Evolutionary conservation across 2,797 vertebrate species (phyloP).

Genomic region (Gymnocypris eckloni): DNA sequence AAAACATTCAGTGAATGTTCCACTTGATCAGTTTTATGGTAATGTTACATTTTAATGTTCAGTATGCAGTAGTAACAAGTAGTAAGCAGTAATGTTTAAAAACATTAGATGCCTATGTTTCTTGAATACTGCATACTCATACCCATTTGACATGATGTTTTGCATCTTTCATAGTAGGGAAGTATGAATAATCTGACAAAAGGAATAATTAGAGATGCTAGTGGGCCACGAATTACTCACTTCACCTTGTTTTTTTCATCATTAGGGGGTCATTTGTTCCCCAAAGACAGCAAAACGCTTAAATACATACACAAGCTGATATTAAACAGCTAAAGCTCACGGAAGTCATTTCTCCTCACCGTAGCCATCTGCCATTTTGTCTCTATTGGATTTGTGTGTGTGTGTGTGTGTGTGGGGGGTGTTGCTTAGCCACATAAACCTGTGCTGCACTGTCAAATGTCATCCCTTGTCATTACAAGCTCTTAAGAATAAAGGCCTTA

Average conservation of each 20-base stretch:
- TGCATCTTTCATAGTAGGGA: neutral
- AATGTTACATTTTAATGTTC: neutral
- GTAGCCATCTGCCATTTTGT: constrained; percentile 76
- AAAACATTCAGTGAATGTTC: neutral
- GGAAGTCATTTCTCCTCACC: constrained; percentile 19
- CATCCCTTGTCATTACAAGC: neutral
- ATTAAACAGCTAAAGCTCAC: constrained; percentile 20
- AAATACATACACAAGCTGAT: neutral
- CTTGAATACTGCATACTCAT: neutral
- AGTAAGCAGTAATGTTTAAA: neutral
- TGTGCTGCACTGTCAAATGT: constrained; percentile 1
- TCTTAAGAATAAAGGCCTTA: neutral
- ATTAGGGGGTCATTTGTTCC: neutral
- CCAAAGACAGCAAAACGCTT: neutral
- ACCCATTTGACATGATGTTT: neutral
- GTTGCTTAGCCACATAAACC: constrained; percentile 30
- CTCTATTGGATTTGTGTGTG: constrained; percentile 37
- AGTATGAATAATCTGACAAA: neutral
- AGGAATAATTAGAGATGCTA: neutral
- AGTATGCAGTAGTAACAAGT: too few relatives aligned
- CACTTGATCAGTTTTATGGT: neutral
- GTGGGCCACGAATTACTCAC: neutral
- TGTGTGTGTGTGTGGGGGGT: constrained; percentile 22
- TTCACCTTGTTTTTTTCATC: neutral
- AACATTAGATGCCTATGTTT: neutral